Percentiles rank a stretch among this genome's conserved stretches.
Conservation (phyloP, 2,888 invertebrate genomes). For the Clitarchus hookeri region DNA sequence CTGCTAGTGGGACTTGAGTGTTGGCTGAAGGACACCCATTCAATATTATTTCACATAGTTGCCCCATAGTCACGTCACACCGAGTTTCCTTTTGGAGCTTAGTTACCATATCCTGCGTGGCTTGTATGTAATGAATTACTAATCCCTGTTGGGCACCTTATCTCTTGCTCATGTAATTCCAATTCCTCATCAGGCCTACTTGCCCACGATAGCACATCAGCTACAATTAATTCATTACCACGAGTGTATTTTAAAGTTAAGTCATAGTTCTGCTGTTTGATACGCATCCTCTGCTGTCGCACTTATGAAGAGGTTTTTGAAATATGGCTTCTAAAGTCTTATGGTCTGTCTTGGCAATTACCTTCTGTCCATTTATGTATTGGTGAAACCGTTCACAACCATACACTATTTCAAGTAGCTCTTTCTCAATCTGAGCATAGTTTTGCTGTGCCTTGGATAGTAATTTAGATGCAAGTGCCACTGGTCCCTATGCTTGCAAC, state of each 20-base stretch:
- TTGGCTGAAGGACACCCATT: not conserved
- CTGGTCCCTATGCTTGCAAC: not conserved
- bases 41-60: not conserved
- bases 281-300: not conserved
- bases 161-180: not conserved
- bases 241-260: not conserved
- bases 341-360: not conserved
- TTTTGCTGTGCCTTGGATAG: not conserved
- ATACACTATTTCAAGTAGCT: not conserved
- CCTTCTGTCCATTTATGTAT: not conserved
- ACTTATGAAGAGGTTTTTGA: not conserved
- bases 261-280: not conserved
- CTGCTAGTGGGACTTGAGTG: not conserved
- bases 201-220: not conserved
- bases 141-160: not conserved
- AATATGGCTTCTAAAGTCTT: conserved; percentile 10
- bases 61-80: not conserved
- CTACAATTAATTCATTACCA: not conserved
- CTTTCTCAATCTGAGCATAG: conserved; percentile 8
- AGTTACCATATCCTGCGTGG: not conserved
- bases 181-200: not conserved
- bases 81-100: not conserved
- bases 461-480: not conserved
- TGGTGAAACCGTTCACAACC: not conserved
- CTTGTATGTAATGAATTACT: not conserved